Conservation (phyloP, 1,140 invertebrate genomes). For the Hylaeus volcanicus region DNA sequence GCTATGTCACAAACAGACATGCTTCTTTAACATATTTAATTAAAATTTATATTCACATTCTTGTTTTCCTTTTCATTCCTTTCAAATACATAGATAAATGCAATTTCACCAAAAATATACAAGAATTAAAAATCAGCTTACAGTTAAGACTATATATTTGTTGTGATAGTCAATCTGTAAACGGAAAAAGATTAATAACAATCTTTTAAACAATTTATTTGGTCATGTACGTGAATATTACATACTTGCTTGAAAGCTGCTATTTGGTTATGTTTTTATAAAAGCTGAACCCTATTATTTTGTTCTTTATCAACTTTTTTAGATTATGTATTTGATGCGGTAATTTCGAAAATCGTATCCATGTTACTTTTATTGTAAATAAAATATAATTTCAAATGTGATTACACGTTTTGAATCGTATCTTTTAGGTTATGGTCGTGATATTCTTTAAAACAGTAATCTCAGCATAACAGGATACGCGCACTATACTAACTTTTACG, state of each 20-base stretch:
- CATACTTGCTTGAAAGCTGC: constrained; percentile 38
- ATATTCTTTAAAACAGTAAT: constrained; percentile 49
- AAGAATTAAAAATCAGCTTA: constrained; percentile 33
- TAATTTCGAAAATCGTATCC: neutral
- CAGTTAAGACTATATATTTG: constrained; percentile 22
- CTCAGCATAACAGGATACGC: constrained; percentile 40
- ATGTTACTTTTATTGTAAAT: neutral
- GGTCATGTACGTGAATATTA: constrained; percentile 1
- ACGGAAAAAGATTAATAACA: constrained; percentile 1
- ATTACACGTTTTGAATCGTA: neutral
- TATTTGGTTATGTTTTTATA: constrained; percentile 47
- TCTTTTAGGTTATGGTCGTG: constrained; percentile 51
- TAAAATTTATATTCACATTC: constrained; percentile 37
- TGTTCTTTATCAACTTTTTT: neutral
- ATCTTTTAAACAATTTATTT: constrained; percentile 15
- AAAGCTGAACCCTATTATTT: neutral
- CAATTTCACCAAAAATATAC: constrained; percentile 13
- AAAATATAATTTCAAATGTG: neutral
- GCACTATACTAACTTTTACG: constrained; percentile 18
- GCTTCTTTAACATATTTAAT: constrained; percentile 33
- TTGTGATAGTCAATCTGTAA: constrained; percentile 22
- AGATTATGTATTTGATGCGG: neutral
- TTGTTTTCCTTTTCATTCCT: constrained; percentile 7
- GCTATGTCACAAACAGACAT: constrained; percentile 45
- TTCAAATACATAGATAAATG: constrained; percentile 43